Base-by-base conservation (phyloP, 2,797 vertebrate species). In the Eupleurogrammus muticus region DNA sequence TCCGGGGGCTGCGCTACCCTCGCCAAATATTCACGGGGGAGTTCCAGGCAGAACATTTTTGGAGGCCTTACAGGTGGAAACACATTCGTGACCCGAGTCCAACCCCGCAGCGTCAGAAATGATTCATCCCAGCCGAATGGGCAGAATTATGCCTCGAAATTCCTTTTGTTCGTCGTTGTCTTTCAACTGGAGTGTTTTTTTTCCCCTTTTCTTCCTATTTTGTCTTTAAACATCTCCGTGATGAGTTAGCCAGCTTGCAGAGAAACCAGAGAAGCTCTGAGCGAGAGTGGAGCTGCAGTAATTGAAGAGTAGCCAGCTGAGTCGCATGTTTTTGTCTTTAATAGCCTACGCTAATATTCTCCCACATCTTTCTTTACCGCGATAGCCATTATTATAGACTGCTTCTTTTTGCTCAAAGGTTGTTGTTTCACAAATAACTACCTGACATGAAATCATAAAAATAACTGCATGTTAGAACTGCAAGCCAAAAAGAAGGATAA, bases 11-110 rank as follows among this genome's bases (percentile, higher is more conserved):
- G 63, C 58, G 59, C 70, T 80, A 78, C 75, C 78, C 81, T 83
- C 65, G 65, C 77, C 69, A 80, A 87, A 83, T 83, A 87, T 83
- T 85, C 81, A 84, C 71, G 49, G 57, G 42, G 42, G 62, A 19
- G 56, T 24, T 73, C 70, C 60, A 77, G n/a, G 77, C 63, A 24
- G 23, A 82, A 65, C 52, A 53, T 73, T 87, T 82, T 81, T 87
- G 84, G 84, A 87, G 88, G 78, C 76, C 67, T 66, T 35, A 40
- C 1, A 52, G 23, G 53, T 79, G 55, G 87, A 75, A 86, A 79
- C 73, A 50, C 81, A 73, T 78, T 71, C 46, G 76, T 79, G 81
- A 84, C 74, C 71, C 69, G 21, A 52, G 38, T 51, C 44, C 48
- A 57, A 69, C 66, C 78, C 57, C 57, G 24, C 5, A 0, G 68